Conservation (phyloP, 2,113 vertebrate species). For the Cinclus cinclus region DNA sequence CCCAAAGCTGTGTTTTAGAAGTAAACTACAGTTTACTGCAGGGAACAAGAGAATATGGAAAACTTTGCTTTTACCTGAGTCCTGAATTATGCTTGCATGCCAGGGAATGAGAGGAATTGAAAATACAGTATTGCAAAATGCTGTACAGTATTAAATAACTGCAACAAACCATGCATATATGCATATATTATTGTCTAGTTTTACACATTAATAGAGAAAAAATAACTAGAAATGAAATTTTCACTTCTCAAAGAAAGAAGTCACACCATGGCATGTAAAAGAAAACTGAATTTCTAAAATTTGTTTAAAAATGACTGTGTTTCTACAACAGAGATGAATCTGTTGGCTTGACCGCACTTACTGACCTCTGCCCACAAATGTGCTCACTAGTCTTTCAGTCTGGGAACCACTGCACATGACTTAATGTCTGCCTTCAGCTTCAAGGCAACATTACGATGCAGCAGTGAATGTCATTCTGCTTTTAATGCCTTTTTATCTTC, state of each 20-base stretch:
- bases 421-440: background rate
- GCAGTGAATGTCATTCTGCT: background rate
- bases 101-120: background rate
- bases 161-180: background rate
- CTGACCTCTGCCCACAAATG: background rate
- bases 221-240: background rate
- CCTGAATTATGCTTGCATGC: background rate
- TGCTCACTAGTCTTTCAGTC: background rate
- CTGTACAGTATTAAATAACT: background rate
- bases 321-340: accelerated
- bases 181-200: background rate
- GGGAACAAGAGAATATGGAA: background rate
- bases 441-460: background rate
- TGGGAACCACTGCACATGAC: background rate
- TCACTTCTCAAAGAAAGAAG: background rate
- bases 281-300: background rate
- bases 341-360: background rate
- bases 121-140: background rate
- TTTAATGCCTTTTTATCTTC: background rate
- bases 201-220: background rate
- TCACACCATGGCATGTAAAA: background rate
- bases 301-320: background rate
- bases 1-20: background rate
- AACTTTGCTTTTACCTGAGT: background rate
- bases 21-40: background rate